phyloP scores from a whole-genome alignment of 2,888 invertebrate species.

The Augochlorella aurata region DNA sequence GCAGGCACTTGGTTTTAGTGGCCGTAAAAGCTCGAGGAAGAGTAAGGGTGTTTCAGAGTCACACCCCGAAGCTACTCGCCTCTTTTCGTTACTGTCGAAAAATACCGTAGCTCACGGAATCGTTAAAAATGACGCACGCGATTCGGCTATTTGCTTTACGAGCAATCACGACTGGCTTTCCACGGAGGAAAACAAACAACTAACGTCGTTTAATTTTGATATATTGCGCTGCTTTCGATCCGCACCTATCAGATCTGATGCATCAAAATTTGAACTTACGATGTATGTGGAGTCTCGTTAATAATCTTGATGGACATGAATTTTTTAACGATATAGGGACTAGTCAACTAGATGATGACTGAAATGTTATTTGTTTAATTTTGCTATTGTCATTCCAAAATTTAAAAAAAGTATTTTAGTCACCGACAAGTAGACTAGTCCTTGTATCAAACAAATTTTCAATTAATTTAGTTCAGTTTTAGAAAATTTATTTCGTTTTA shows the following conservation, averaged over 20 bases:
- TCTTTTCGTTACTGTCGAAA: constrained; percentile 30
- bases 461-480: too few relatives aligned
- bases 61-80: constrained; percentile 24
- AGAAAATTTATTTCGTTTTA: too few relatives aligned
- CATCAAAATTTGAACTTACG: background rate
- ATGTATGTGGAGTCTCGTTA: too few relatives aligned
- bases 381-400: too few relatives aligned
- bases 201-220: background rate
- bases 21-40: constrained; percentile 54
- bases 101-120: constrained; percentile 27
- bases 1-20: constrained; percentile 53
- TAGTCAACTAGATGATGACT: too few relatives aligned
- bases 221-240: background rate
- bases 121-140: constrained; percentile 46
- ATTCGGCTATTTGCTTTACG: constrained; percentile 44
- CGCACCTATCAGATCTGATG: background rate
- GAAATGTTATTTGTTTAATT: too few relatives aligned
- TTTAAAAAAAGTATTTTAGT: too few relatives aligned
- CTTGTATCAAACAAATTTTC: too few relatives aligned
- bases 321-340: too few relatives aligned
- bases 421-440: too few relatives aligned
- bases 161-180: constrained; percentile 17
- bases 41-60: constrained; percentile 38
- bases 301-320: too few relatives aligned
- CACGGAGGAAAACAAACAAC: background rate